Percentiles rank a stretch among this genome's conserved stretches.
Evolutionary conservation across 2,113 vertebrate species (phyloP).

Genomic region (Limnothrissa miodon): DNA sequence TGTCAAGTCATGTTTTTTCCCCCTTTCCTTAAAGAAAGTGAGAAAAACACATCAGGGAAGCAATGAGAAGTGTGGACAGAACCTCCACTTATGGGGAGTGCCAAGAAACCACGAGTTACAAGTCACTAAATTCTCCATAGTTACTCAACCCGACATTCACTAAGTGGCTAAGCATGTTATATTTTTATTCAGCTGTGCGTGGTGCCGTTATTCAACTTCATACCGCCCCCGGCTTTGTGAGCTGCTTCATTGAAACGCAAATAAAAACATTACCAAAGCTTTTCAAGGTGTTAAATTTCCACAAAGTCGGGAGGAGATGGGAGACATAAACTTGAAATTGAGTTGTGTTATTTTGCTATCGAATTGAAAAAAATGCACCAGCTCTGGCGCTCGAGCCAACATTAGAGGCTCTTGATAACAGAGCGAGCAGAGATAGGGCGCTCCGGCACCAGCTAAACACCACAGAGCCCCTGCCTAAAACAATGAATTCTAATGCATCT

Average conservation of each 20-base stretch:
- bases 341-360: conserved; percentile 24
- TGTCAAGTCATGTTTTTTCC: neutral
- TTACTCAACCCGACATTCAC: neutral
- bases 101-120: neutral
- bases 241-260: neutral
- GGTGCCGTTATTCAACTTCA: neutral
- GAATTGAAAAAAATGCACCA: conserved; percentile 31
- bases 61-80: neutral
- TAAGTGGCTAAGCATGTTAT: neutral
- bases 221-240: neutral
- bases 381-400: conserved; percentile 55
- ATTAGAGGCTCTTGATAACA: conserved; percentile 73
- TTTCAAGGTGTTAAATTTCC: conserved; percentile 9
- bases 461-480: conserved; percentile 62
- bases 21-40: conserved; percentile 8
- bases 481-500: conserved; percentile 78
- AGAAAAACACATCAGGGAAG: neutral
- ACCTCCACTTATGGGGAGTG: neutral
- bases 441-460: conserved; percentile 63
- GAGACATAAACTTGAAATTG: conserved; percentile 11
- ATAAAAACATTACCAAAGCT: neutral
- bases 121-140: neutral
- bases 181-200: neutral
- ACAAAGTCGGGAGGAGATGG: neutral
- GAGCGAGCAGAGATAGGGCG: conserved; percentile 64